Evolutionary conservation across 2,888 invertebrate species (phyloP).

Genomic region (Leptothorax acervorum): DNA sequence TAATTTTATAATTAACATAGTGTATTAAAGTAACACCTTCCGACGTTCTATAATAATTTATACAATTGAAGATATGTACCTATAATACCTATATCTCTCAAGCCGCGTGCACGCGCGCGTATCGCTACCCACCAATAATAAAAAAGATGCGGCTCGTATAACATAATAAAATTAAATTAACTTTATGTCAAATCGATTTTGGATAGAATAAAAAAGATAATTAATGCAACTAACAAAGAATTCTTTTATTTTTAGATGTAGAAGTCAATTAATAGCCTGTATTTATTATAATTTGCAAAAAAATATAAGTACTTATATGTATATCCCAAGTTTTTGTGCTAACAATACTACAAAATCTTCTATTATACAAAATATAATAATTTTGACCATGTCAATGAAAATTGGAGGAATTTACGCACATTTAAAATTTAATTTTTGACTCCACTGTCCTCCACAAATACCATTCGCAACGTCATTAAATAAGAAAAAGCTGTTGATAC

Average conservation of each 20-base stretch:
- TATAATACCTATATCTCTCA: too few species aligned
- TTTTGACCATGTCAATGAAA: neutral
- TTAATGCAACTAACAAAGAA: neutral
- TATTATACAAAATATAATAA: neutral
- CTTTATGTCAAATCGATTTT: too few species aligned
- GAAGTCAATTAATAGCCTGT: neutral
- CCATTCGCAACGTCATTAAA: constrained; percentile 58
- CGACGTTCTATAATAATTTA: neutral
- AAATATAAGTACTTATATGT: neutral
- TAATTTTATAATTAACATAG: too few species aligned
- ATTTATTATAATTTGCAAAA: neutral
- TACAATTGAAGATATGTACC: too few species aligned
- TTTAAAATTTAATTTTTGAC: neutral
- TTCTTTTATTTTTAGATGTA: neutral
- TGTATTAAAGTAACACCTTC: neutral
- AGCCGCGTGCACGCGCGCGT: too few species aligned
- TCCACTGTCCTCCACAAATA: constrained; percentile 22
- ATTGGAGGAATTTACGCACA: neutral
- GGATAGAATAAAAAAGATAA: neutral
- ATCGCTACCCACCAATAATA: too few species aligned
- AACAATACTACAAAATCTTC: neutral
- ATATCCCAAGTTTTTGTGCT: neutral
- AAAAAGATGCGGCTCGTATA: too few species aligned
- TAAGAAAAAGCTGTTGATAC: constrained; percentile 58
- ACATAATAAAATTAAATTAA: too few species aligned